Evolutionary conservation across 2,888 invertebrate species (phyloP).

Genomic region (Orthonevra nobilis): DNA sequence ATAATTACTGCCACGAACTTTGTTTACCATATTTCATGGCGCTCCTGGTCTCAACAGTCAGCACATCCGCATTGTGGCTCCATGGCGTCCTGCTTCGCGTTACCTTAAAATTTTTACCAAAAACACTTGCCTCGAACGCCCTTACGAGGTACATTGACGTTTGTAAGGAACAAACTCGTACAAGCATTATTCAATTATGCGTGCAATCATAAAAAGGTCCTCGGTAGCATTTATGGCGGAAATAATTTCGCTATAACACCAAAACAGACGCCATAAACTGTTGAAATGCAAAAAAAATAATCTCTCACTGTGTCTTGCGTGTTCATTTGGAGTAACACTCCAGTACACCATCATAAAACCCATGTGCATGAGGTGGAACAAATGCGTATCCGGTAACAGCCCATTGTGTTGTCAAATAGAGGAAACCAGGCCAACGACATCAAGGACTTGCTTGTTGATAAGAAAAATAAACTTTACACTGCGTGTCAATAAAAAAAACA

Average conservation of each 20-base stretch:
- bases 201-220: slow-evolving; percentile 2
- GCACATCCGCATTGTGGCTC: too few relatives aligned
- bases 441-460: slow-evolving; percentile 9
- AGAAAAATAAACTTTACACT: slow-evolving; percentile 21
- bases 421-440: slow-evolving; percentile 6
- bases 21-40: background rate
- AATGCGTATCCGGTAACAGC: background rate
- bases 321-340: slow-evolving; percentile 5
- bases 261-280: slow-evolving; percentile 4
- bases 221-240: background rate
- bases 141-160: too few relatives aligned
- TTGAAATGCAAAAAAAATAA: slow-evolving; percentile 41
- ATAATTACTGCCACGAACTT: slow-evolving; percentile 10
- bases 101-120: too few relatives aligned
- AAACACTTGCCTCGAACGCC: too few relatives aligned
- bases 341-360: background rate
- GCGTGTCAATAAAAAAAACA: slow-evolving; percentile 18
- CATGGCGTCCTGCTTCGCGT: too few relatives aligned
- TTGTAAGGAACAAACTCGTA: background rate
- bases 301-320: slow-evolving; percentile 17
- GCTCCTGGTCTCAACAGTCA: too few relatives aligned
- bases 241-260: slow-evolving; percentile 3
- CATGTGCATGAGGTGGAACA: slow-evolving; percentile 20
- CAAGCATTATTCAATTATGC: slow-evolving; percentile 33
- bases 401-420: slow-evolving; percentile 10